These are phyloP conservation scores for Pseudorectes ferrugineus DNA, from an alignment of 2,113 vertebrate genomes.

Conservation along the genomic window DNA sequence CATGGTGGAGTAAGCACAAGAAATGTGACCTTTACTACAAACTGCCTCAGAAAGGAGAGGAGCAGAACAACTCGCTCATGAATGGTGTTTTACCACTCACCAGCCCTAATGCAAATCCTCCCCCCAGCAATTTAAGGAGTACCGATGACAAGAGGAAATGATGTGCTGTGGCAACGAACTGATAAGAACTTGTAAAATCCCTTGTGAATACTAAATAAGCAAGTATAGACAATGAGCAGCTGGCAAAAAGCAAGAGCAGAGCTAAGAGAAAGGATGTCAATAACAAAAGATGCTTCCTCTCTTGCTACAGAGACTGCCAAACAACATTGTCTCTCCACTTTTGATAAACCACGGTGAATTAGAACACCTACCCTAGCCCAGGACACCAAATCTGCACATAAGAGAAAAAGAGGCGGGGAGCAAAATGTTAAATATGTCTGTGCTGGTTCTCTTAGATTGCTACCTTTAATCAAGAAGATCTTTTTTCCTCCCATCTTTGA, in stretches of 20 bases:
- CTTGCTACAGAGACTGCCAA: slow-evolving; percentile 65
- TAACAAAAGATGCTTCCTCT: slow-evolving; percentile 73
- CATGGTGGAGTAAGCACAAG: background rate
- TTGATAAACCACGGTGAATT: slow-evolving; percentile 45
- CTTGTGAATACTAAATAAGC: slow-evolving; percentile 62
- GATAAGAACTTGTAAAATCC: slow-evolving; percentile 65
- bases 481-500: background rate
- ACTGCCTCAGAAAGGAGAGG: background rate
- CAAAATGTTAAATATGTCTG: background rate
- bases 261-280: slow-evolving; percentile 70
- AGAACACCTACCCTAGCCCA: slow-evolving; percentile 15
- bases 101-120: slow-evolving; percentile 4
- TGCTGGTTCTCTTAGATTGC: background rate
- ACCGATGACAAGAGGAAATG: slow-evolving; percentile 63
- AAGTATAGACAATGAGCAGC: slow-evolving; percentile 65
- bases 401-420: background rate
- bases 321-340: slow-evolving; percentile 58
- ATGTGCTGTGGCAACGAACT: slow-evolving; percentile 52
- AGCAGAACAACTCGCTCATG: background rate
- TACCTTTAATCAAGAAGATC: background rate
- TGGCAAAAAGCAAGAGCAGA: slow-evolving; percentile 66
- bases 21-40: slow-evolving; percentile 38
- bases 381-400: background rate
- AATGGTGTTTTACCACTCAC: slow-evolving; percentile 13
- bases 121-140: slow-evolving; percentile 15